Conservation (phyloP, 2,797 vertebrate species). For the Acrossocheilus wenchowensis region DNA sequence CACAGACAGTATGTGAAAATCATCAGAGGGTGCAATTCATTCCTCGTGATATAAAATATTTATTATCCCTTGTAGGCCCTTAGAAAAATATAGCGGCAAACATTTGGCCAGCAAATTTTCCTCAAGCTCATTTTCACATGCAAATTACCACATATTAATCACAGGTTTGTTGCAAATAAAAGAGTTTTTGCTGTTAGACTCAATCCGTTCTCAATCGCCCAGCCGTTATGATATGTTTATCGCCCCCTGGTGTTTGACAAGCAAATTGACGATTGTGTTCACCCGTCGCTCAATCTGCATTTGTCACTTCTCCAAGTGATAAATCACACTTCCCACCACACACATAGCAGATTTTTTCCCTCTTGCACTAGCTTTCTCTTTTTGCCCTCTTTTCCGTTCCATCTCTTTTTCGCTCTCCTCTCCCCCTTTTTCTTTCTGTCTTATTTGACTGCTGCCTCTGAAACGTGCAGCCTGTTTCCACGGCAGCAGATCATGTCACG, state of each 20-base stretch:
- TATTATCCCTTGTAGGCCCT: background rate
- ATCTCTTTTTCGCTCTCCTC: conserved; percentile 36
- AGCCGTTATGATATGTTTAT: conserved; percentile 6
- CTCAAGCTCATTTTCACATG: conserved; percentile 10
- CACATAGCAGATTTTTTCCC: conserved; percentile 22
- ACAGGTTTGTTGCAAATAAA: conserved; percentile 17
- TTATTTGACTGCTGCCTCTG: conserved; percentile 62
- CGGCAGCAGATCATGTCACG: conserved; percentile 80
- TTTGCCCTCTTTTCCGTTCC: conserved; percentile 12
- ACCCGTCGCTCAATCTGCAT: conserved; percentile 28
- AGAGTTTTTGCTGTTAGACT: conserved; percentile 17
- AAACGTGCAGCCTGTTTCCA: conserved; percentile 76
- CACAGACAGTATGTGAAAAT: conserved; percentile 5
- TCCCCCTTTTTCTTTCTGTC: conserved; percentile 40
- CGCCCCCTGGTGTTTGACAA: conserved; percentile 43
- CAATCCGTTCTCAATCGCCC: background rate
- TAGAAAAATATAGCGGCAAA: background rate
- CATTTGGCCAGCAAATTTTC: conserved; percentile 2
- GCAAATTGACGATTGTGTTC: conserved; percentile 16
- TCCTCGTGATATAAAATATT: background rate
- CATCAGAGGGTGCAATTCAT: background rate
- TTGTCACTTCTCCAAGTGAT: conserved; percentile 24
- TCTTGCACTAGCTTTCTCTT: conserved; percentile 17
- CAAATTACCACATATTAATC: conserved; percentile 9
- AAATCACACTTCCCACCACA: conserved; percentile 42